Conservation (phyloP, 2,888 invertebrate species). For the Linyphia triangularis region DNA sequence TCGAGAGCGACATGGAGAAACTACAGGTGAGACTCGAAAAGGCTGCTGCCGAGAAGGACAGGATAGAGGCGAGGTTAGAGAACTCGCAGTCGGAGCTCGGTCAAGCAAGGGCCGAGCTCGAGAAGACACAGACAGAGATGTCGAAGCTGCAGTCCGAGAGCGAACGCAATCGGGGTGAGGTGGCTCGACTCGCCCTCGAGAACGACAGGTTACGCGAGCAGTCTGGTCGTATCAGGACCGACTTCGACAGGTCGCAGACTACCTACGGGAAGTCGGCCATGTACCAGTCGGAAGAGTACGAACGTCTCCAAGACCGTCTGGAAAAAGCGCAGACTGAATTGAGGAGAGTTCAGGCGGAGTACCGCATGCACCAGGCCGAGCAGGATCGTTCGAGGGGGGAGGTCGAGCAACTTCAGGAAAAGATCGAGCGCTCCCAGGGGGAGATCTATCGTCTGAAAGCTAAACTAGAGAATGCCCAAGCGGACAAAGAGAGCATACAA, state of each 20-base stretch:
- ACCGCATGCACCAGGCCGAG: conserved; percentile 94
- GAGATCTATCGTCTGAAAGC: conserved; percentile 96
- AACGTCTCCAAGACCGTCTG: conserved; percentile 88
- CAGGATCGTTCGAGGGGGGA: conserved; percentile 84
- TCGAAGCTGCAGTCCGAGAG: conserved; percentile 94
- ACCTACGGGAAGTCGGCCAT: conserved; percentile 37
- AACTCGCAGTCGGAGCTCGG: conserved; percentile 95
- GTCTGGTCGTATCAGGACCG: conserved; percentile 79
- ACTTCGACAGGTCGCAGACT: conserved; percentile 46
- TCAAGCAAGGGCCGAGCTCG: conserved; percentile 95
- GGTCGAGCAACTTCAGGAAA: conserved; percentile 91
- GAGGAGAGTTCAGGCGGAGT: conserved; percentile 91
- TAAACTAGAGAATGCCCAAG: conserved; percentile 95
- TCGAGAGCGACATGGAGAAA: conserved; percentile 87
- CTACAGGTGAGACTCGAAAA: conserved; percentile 86
- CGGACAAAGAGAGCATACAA: conserved; percentile 93
- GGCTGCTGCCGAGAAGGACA: conserved; percentile 93
- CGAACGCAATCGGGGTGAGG: conserved; percentile 90
- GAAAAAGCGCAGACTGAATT: conserved; percentile 92
- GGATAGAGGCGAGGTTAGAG: conserved; percentile 93
- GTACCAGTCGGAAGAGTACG: conserved; percentile 81
- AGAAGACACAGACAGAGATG: conserved; percentile 93
- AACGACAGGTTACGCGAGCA: conserved; percentile 89
- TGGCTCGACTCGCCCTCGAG: conserved; percentile 82
- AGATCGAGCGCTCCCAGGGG: conserved; percentile 95